phyloP scores from a whole-genome alignment of 1,140 invertebrate species.

The Vanessa tameamea region DNA sequence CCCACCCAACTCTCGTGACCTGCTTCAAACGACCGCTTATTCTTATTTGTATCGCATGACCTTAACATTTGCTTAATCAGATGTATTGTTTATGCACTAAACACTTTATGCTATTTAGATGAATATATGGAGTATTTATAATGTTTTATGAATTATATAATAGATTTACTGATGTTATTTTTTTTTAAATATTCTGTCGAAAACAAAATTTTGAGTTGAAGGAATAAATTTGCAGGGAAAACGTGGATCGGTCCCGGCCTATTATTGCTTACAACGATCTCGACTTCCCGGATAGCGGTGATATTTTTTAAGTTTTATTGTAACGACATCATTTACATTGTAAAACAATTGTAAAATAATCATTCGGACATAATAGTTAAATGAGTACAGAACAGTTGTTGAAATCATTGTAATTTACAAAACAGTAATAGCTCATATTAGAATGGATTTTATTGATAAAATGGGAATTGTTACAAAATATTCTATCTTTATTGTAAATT shows the following conservation, averaged over 20 bases:
- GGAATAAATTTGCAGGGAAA: slow-evolving; percentile 82
- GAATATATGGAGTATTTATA: slow-evolving; percentile 4
- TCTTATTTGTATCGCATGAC: slow-evolving; percentile 50
- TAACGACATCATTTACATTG: slow-evolving; percentile 14
- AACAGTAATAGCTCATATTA: background rate
- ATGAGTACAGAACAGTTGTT: no score
- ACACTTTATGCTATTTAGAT: slow-evolving; percentile 16
- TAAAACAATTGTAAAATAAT: slow-evolving; percentile 13
- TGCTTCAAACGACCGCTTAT: slow-evolving; percentile 17
- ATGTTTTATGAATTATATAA: background rate
- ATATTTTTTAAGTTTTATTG: slow-evolving; percentile 82
- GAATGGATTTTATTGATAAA: background rate
- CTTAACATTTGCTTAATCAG: slow-evolving; percentile 53
- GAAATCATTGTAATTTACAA: background rate
- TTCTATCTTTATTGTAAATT: background rate
- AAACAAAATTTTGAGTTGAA: slow-evolving; percentile 40
- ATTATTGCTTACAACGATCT: slow-evolving; percentile 92
- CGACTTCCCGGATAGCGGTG: slow-evolving; percentile 88
- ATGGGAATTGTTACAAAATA: background rate
- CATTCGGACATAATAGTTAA: slow-evolving; percentile 1
- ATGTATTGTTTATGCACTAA: slow-evolving; percentile 28
- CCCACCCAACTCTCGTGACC: slow-evolving; percentile 33
- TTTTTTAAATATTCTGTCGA: background rate
- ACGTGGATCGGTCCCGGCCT: slow-evolving; percentile 83
- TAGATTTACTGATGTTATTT: background rate